Conservation (phyloP, 2,888 invertebrate species). For the Dioctria linearis region DNA sequence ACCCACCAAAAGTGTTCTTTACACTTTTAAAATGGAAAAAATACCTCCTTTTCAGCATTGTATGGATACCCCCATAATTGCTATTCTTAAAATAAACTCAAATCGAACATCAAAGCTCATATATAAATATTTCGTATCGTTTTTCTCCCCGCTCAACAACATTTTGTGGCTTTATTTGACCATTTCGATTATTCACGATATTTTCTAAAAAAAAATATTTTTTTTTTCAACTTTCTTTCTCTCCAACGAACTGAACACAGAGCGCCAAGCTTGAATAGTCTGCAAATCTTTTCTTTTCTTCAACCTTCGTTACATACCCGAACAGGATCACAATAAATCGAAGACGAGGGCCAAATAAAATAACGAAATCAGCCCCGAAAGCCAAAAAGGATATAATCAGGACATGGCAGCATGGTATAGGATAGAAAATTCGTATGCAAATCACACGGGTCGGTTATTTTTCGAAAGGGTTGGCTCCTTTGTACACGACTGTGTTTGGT, state of each 20-base stretch:
- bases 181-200: constrained; percentile 20
- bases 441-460: constrained; percentile 59
- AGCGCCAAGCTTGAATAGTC: constrained; percentile 4
- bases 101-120: constrained; percentile 36
- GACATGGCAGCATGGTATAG: constrained; percentile 39
- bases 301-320: constrained; percentile 39
- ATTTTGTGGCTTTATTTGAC: constrained; percentile 43
- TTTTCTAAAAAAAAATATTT: constrained; percentile 26
- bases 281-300: background rate
- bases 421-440: constrained; percentile 58
- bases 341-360: constrained; percentile 55
- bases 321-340: constrained; percentile 55
- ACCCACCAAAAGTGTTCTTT: too few relatives aligned
- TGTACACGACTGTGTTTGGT: constrained; percentile 42
- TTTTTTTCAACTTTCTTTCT: constrained; percentile 3
- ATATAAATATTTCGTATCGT: background rate
- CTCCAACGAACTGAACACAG: constrained; percentile 31
- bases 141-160: background rate
- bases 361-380: constrained; percentile 51
- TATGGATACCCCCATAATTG: background rate
- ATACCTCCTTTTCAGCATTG: too few relatives aligned
- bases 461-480: constrained; percentile 58
- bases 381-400: constrained; percentile 50
- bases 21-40: too few relatives aligned
- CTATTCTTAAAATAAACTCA: constrained; percentile 34